A percentile compares a stretch with the other conserved stretches of the same genome.
These are phyloP conservation scores for Steinernema carpocapsae DNA, from an alignment of 2,888 invertebrate genomes.

Conservation along the genomic window DNA sequence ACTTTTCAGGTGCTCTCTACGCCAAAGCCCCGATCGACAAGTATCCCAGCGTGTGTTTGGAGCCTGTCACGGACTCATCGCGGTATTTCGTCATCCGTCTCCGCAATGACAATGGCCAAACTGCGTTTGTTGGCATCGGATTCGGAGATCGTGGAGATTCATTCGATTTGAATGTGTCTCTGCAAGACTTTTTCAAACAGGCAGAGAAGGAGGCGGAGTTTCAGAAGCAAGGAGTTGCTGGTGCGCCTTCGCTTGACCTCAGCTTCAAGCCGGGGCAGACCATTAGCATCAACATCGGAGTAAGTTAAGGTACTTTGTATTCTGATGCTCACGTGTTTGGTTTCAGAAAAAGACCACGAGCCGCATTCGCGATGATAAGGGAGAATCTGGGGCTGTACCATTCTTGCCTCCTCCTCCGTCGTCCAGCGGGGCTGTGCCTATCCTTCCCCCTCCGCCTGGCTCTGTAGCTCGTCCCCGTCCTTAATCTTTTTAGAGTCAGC, in stretches of 20 bases:
- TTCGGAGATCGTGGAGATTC: slow-evolving; percentile 96
- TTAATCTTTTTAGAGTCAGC: not conserved
- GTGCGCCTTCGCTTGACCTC: slow-evolving; percentile 80
- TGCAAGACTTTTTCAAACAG: slow-evolving; percentile 74
- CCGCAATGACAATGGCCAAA: slow-evolving; percentile 69
- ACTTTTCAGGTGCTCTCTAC: slow-evolving; percentile 81
- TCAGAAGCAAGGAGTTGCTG: slow-evolving; percentile 75
- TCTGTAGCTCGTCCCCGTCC: slow-evolving; percentile 11
- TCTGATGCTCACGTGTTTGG: not conserved
- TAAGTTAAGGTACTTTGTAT: slow-evolving; percentile 34
- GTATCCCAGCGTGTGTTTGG: slow-evolving; percentile 92
- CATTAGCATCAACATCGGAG: slow-evolving; percentile 91
- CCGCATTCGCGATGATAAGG: slow-evolving; percentile 15
- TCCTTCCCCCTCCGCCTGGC: slow-evolving; percentile 34
- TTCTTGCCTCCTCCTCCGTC: slow-evolving; percentile 65
- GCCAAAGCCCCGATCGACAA: slow-evolving; percentile 93
- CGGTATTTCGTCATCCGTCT: slow-evolving; percentile 62
- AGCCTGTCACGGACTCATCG: slow-evolving; percentile 88
- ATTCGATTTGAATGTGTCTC: slow-evolving; percentile 97
- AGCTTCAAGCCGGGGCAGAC: slow-evolving; percentile 99
- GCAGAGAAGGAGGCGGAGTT: slow-evolving; percentile 82
- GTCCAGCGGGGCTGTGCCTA: not conserved
- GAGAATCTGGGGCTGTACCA: slow-evolving; percentile 50
- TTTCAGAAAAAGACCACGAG: slow-evolving; percentile 26
- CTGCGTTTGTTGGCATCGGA: slow-evolving; percentile 93